These are phyloP conservation scores for Argya squamiceps DNA, from an alignment of 2,797 vertebrate species.

Conservation along the genomic window DNA sequence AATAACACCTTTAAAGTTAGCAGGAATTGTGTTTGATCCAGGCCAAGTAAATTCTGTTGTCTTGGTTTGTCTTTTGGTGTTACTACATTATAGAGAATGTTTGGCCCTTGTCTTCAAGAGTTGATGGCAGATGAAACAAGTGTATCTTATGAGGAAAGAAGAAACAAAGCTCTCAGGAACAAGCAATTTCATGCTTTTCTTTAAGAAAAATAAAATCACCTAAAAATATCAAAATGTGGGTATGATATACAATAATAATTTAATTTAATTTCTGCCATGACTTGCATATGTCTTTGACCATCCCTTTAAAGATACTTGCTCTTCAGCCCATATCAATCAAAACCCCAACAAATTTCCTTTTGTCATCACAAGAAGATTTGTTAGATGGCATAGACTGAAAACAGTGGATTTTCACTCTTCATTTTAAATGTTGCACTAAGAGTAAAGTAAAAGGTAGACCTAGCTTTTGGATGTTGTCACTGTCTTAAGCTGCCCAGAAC, in stretches of 20 bases:
- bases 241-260: neutral
- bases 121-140: neutral
- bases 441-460: neutral
- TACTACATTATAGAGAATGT: neutral
- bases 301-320: neutral
- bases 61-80: neutral
- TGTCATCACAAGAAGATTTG: neutral
- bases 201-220: neutral
- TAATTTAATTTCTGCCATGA: neutral
- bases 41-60: neutral
- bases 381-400: neutral
- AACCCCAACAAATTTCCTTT: neutral
- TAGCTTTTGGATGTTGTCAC: neutral
- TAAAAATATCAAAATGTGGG: neutral
- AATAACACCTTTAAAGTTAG: neutral
- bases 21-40: neutral
- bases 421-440: neutral
- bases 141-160: neutral
- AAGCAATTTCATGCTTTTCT: neutral
- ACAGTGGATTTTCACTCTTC: neutral
- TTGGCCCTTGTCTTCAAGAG: neutral
- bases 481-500: neutral
- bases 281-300: neutral
- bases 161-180: neutral
- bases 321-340: neutral